Evolutionary conservation across 1,140 invertebrate species (phyloP), one percentile per base, ranked within the genome.

Genomic region (Acromyrmex heyeri): DNA sequence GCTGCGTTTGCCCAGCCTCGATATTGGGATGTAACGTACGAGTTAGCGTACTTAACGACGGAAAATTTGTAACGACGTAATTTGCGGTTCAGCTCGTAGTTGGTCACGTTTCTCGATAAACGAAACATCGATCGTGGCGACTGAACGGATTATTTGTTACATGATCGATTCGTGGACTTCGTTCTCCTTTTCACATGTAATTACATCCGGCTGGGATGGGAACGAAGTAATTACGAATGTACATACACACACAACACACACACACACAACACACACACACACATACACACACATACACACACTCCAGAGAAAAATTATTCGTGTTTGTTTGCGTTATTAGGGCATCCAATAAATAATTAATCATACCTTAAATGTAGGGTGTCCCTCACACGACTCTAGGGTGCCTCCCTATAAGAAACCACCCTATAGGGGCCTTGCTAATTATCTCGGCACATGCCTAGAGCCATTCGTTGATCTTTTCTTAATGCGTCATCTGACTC

Each of bases 331-430:
- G 75, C 38, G 50, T 86, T 87, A 85, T 85, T 86, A 75, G 78
- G 88, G 81, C 85, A 88, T 89, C 90, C 85, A 90, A 92, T 91
- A 92, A 93, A 94, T 94, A 93, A 94, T 95, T 94, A 94, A 94
- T 94, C 92, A 92, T 90, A 90, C 85, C 89, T 93, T 93, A 93
- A 94, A 92, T 92, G 91, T 89, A 91, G 90, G 83, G 72, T 90
- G 87, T 87, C 86, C 67, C 70, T 90, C 38, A 81, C 88, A 92
- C 73, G 83, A 86, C 85, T 89, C 53, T 85, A 86, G 85, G 50
- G 30, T 44, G 78, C 73, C 50, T 24, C 59, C 34, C 12, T 24
- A 27, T 86, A 86, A 81, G 78, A 78, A 88, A 67, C 69, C 69
- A 61, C 50, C 44, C 67, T 30, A 50, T 1, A 21, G 53, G 21